These are phyloP conservation scores for Drosophila mettleri DNA, from an alignment of 2,888 invertebrate species.

Conservation along the genomic window DNA sequence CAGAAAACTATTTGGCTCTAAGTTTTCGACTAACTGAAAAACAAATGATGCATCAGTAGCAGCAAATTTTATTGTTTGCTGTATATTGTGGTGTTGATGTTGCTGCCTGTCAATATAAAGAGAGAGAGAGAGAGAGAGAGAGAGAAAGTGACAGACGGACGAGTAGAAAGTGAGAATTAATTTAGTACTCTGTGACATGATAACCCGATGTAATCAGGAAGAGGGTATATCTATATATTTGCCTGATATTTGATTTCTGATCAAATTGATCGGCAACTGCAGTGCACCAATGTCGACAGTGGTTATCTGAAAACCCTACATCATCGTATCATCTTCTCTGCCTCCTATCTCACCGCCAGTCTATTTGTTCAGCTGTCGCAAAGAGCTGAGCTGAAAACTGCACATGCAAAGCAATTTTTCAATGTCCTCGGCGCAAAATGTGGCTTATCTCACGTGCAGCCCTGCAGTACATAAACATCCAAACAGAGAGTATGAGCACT, in stretches of 20 bases:
- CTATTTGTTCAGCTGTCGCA: constrained; percentile 52
- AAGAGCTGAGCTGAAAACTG: constrained; percentile 31
- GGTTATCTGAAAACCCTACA: constrained; percentile 19
- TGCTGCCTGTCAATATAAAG: constrained; percentile 50
- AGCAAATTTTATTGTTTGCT: constrained; percentile 12
- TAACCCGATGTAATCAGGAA: too few species aligned
- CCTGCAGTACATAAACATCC: constrained; percentile 5
- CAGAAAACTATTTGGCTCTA: constrained; percentile 25
- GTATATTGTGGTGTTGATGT: neutral
- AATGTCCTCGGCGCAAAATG: constrained; percentile 46
- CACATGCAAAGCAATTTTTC: constrained; percentile 47
- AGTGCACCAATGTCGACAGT: constrained; percentile 12
- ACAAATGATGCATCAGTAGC: constrained; percentile 5
- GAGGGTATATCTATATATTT: too few species aligned
- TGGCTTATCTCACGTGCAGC: constrained; percentile 72
- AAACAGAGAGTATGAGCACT: neutral
- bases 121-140: neutral
- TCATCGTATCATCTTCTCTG: neutral
- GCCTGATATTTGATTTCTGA: constrained; percentile 30
- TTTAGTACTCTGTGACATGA: constrained; percentile 5
- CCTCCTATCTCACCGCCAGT: constrained; percentile 1
- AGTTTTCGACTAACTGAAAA: constrained; percentile 32
- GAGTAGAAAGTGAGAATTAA: neutral
- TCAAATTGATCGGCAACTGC: constrained; percentile 15
- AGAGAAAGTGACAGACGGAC: neutral